Conservation (phyloP, 2,888 invertebrate species). For the Chesias legatella region DNA sequence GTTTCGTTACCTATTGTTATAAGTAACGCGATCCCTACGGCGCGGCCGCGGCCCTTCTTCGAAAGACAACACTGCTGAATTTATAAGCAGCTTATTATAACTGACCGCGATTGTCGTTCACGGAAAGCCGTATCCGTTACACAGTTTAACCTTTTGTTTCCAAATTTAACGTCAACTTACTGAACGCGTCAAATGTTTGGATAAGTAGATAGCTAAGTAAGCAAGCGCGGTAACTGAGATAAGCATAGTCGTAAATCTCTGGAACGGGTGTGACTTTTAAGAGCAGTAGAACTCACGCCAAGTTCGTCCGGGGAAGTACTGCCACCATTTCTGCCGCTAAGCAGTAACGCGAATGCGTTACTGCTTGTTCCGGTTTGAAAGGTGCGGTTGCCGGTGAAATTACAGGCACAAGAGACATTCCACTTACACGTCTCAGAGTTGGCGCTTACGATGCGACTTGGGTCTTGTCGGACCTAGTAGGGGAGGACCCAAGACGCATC, state of each 20-base stretch:
- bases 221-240: conserved; percentile 47
- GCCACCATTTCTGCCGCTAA: too few species aligned
- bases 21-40: conserved; percentile 42
- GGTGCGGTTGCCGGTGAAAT: too few species aligned
- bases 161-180: conserved; percentile 15
- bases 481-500: too few species aligned
- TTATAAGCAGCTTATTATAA: conserved; percentile 45
- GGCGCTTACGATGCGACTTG: too few species aligned
- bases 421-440: too few species aligned
- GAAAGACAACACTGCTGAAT: conserved; percentile 48
- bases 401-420: too few species aligned
- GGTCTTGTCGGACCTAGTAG: too few species aligned
- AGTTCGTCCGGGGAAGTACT: too few species aligned
- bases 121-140: conserved; percentile 31
- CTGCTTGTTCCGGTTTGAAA: too few species aligned
- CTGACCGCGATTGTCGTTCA: conserved; percentile 35
- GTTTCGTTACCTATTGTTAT: conserved; percentile 28
- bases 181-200: conserved; percentile 25
- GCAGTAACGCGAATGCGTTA: too few species aligned
- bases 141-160: conserved; percentile 30
- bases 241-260: conserved; percentile 35
- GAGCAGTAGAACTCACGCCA: too few species aligned
- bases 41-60: conserved; percentile 43
- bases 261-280: conserved; percentile 66
- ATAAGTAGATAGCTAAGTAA: conserved; percentile 44